Evolutionary conservation across 2,113 vertebrate species (phyloP).

Genomic region (Antennarius striatus): DNA sequence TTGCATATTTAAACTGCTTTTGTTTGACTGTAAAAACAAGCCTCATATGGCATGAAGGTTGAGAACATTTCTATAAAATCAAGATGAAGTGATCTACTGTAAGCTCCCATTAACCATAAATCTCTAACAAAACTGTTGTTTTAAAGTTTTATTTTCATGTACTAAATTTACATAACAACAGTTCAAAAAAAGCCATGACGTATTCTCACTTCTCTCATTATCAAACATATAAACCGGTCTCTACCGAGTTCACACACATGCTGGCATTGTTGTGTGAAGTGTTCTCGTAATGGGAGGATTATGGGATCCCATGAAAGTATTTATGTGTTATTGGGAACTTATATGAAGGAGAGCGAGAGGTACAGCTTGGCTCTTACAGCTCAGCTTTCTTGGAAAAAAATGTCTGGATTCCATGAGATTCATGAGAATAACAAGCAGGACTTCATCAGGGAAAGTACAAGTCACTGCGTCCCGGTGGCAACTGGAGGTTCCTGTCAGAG

Average conservation of each 20-base stretch:
- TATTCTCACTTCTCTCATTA: slow-evolving; percentile 25
- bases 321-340: slow-evolving; percentile 67
- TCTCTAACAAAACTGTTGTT: neutral
- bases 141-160: neutral
- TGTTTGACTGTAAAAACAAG: too few species aligned
- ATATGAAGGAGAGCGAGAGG: slow-evolving; percentile 51
- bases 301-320: slow-evolving; percentile 65
- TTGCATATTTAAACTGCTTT: too few species aligned
- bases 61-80: slow-evolving; percentile 4
- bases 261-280: slow-evolving; percentile 47
- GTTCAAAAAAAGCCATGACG: neutral
- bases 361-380: slow-evolving; percentile 54
- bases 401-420: slow-evolving; percentile 57
- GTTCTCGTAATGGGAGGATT: slow-evolving; percentile 55
- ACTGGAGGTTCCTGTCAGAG: slow-evolving; percentile 63
- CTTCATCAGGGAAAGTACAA: slow-evolving; percentile 69
- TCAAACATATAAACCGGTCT: neutral
- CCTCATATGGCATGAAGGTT: too few species aligned
- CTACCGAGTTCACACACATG: slow-evolving; percentile 8
- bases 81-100: slow-evolving; percentile 1
- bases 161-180: slow-evolving; percentile 7
- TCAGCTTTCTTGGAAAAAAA: slow-evolving; percentile 29
- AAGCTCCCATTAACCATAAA: neutral
- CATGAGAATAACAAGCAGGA: slow-evolving; percentile 65
- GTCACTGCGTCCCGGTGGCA: slow-evolving; percentile 62